Conservation (phyloP, 2,113 vertebrate species). For the Sisor rabdophorus region DNA sequence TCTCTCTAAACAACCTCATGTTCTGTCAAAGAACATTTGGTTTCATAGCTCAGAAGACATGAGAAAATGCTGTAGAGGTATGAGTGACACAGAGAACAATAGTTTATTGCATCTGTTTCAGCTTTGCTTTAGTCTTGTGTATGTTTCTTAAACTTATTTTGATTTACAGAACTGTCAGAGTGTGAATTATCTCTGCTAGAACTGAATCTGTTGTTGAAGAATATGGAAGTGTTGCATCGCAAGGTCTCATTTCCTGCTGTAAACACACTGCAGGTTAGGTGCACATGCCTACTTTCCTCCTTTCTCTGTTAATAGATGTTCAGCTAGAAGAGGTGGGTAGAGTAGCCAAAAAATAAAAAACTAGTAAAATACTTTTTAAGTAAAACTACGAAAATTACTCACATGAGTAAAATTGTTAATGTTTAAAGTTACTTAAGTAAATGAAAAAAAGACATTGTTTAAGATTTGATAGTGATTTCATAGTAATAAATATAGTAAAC, state of each 20-base stretch:
- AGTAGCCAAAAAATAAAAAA: too few species aligned
- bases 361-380: too few species aligned
- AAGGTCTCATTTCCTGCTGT: conserved; percentile 90
- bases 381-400: too few species aligned
- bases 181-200: conserved; percentile 87
- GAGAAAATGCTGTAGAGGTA: conserved; percentile 90
- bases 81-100: neutral
- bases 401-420: too few species aligned
- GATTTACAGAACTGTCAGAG: conserved; percentile 76
- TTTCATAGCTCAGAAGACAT: conserved; percentile 88
- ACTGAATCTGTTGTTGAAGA: conserved; percentile 89
- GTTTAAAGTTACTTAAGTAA: too few species aligned
- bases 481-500: too few species aligned
- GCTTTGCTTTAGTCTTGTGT: conserved; percentile 36
- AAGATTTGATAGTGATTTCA: too few species aligned
- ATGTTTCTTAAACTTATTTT: neutral
- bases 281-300: neutral
- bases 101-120: neutral
- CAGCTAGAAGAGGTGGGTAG: too few species aligned
- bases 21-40: conserved; percentile 79
- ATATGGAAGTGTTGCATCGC: conserved; percentile 92
- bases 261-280: conserved; percentile 85
- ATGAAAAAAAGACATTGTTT: too few species aligned
- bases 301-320: neutral
- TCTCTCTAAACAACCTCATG: conserved; percentile 78